Conservation (phyloP, 2,113 vertebrate species). For the Gymnocephalus cernua region DNA sequence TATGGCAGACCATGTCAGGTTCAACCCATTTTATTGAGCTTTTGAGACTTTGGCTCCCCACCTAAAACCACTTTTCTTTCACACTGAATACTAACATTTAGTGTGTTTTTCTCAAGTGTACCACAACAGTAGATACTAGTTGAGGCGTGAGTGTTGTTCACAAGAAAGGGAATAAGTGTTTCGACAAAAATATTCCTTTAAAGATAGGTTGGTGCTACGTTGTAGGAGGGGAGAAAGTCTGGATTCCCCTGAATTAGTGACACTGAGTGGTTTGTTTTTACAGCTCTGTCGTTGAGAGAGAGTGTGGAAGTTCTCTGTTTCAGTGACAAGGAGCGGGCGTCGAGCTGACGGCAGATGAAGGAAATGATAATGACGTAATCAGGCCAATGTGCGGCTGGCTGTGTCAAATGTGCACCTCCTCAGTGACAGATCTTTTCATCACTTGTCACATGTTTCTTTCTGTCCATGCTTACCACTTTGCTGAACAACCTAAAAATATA, state of each 20-base stretch:
- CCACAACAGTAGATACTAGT: background rate
- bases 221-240: conserved; percentile 7
- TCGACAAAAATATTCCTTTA: background rate
- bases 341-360: conserved; percentile 50
- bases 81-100: background rate
- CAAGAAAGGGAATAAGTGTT: background rate
- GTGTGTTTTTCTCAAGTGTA: background rate
- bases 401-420: conserved; percentile 51
- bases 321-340: conserved; percentile 35
- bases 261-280: conserved; percentile 43
- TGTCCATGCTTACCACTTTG: conserved; percentile 50
- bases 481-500: conserved; percentile 68
- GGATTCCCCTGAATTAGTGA: conserved; percentile 37
- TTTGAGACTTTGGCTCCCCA: no score
- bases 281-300: conserved; percentile 24
- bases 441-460: conserved; percentile 5
- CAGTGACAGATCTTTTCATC: conserved; percentile 37
- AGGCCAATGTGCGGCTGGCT: conserved; percentile 54
- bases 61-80: conserved; percentile 16
- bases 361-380: conserved; percentile 62
- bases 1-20: no score
- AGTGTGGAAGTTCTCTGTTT: conserved; percentile 57
- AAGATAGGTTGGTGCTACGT: conserved; percentile 14
- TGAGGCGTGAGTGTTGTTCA: background rate
- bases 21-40: no score